Base-by-base conservation (phyloP, 2,113 vertebrate genomes). In the Phylloscopus trochiloides region DNA sequence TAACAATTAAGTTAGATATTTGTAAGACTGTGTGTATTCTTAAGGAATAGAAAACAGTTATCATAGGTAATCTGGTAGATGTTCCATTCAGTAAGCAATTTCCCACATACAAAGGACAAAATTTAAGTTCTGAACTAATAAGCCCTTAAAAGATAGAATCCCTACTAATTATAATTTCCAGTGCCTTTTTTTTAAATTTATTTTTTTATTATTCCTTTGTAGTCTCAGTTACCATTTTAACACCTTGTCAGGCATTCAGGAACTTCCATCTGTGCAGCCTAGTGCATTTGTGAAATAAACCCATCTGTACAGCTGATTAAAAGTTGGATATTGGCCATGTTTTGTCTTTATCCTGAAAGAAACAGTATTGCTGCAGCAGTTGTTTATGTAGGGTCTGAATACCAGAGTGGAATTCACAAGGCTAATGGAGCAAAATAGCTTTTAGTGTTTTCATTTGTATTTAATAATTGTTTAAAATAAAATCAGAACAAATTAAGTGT, bases 231-330 rank as follows among this genome's bases (percentile, higher is more conserved):
- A 97, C 97, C 91, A 94, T 98, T 98, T 98, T 98, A 98, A 98
- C 98, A 98, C 98, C 98, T 98, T 98, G 98, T 98, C 98, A 98
- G 88, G 97, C 97, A 95, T 98, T 98, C 97, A 96, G 98, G 94
- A 98, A 97, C 91, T 97, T 98, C 98, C 98, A 98, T 98, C 98
- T 98, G 98, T 97, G 97, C 97, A 97, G 92, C 94, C 91, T 94
- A 84, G 93, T 96, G 81, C 96, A 97, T 98, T 98, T 95, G 88
- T 98, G 98, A 98, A 98, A 98, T 98, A 98, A 98, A 98, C 98
- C 98, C 98, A 98, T 98, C 98, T 98, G 98, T 97, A 98, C 97
- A 98, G 97, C 97, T 98, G 98, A 98, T 98, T 98, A 98, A 98
- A 97, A 98, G 65, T 97, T 98, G 98, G 98, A 98, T 96, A 47